Conservation (phyloP, 2,113 vertebrate species). For the Rutilus rutilus region DNA sequence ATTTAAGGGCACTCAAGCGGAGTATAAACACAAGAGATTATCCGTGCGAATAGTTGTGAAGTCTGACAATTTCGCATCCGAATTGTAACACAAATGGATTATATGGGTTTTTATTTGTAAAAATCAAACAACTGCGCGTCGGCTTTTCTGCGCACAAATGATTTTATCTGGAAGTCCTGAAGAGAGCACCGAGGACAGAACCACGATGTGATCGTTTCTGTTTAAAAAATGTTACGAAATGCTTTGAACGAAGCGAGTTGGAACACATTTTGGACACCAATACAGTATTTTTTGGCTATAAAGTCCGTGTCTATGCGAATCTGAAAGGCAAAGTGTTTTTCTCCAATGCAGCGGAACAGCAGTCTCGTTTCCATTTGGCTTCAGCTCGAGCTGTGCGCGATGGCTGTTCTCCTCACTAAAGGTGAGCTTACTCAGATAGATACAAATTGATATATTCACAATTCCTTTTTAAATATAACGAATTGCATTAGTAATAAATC, state of each 20-base stretch:
- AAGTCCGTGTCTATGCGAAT: neutral
- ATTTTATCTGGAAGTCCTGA: neutral
- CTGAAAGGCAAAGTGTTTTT: conserved; percentile 12
- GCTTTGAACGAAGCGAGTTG: neutral
- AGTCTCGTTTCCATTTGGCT: conserved; percentile 85
- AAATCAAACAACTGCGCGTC: neutral
- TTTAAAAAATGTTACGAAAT: conserved; percentile 7
- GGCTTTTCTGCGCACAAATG: neutral
- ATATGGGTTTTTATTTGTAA: neutral
- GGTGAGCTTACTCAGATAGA: conserved; percentile 65
- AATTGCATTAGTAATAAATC: neutral
- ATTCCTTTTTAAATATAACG: neutral
- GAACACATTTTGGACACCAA: neutral
- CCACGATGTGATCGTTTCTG: neutral
- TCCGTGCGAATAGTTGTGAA: neutral
- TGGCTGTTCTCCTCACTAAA: conserved; percentile 84
- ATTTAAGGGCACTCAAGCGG: conserved; percentile 10
- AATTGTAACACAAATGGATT: neutral
- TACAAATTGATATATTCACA: neutral
- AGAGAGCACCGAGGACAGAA: neutral
- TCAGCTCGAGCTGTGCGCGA: conserved; percentile 85
- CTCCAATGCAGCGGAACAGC: conserved; percentile 83
- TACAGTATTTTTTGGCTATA: neutral
- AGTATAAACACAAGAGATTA: neutral
- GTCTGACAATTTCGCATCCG: too few species aligned